Base-by-base conservation (phyloP, 1,140 invertebrate species). In the Neocloeon triangulifer region DNA sequence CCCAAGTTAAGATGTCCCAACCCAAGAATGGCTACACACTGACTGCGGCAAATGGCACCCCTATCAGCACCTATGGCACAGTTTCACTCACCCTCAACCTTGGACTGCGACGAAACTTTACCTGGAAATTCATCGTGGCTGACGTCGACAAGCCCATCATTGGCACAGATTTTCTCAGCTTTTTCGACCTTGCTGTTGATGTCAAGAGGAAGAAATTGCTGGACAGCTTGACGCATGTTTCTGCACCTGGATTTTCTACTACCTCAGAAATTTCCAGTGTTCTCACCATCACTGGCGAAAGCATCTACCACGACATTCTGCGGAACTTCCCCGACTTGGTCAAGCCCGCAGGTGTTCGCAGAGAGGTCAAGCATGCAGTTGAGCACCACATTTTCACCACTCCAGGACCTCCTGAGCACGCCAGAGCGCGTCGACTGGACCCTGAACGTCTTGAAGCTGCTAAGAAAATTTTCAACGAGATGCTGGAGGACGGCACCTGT, bases 91-190 rank as follows among this genome's bases (percentile, higher is more conserved):
- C 35, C 2, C 30, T 56, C 0, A 38, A 51, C 33, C 32, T 54
- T 1, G 47, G 49, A 0, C 37, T 56, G 15, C 33, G 47, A 18
- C 39, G 50, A 20, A 33, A 36, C 2, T 49, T 53, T 21, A 16
- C n/a, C 9, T 57, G 53, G 53, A 34, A 29, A 2, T 58, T 58
- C 33, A 43, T 46, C 3, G 33, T 59, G 0, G 54, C 53, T 2
- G 48, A 56, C 29, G 44, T 58, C 5, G 27, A 38, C 0, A 40
- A 35, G 17, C 47, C 50, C 2, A 53, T 53, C 9, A 45, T 58
- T 3, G 52, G 54, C 6, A 47, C 50, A 1, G 52, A 60, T 39
- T 52, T 59, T 20, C 32, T 47, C 30, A 26, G 41, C 36, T 27
- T 36, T 16, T 40, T 39, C 20, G 34, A 30, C 1, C 15, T 42